phyloP scores from a whole-genome alignment of 2,113 vertebrate genomes.

The Mormoops blainvillei region DNA sequence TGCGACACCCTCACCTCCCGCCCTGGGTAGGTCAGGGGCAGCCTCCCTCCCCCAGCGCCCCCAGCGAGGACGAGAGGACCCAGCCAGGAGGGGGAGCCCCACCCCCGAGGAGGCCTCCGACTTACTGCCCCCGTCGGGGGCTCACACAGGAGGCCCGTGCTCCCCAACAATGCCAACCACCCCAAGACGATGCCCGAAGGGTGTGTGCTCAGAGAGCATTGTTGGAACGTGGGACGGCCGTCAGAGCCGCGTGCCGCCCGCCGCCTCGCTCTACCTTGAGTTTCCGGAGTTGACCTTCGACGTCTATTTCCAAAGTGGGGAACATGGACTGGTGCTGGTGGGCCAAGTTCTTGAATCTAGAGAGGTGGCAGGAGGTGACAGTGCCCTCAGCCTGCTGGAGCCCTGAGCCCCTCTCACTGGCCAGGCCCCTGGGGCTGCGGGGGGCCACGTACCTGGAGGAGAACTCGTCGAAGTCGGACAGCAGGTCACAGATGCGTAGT shows the following conservation, averaged over 20 bases:
- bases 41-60: not conserved
- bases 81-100: not conserved
- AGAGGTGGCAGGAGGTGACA: not conserved
- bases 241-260: accelerated
- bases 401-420: accelerated
- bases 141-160: not conserved
- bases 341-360: constrained; percentile 94
- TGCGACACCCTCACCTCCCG: not conserved
- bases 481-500: constrained; percentile 94
- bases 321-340: constrained; percentile 96
- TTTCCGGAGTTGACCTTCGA: constrained; percentile 91
- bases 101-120: not conserved
- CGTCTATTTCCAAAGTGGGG: constrained; percentile 88
- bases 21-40: not conserved
- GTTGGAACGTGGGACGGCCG: accelerated
- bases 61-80: not conserved
- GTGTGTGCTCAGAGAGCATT: accelerated
- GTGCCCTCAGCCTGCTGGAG: not conserved
- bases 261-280: constrained; percentile 85
- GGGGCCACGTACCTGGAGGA: constrained; percentile 82
- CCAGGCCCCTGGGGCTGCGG: accelerated
- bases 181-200: accelerated
- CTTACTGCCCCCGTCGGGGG: not conserved
- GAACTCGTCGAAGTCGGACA: constrained; percentile 95
- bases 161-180: not conserved